Evolutionary conservation across 1,140 invertebrate genomes (phyloP).

Genomic region (Uloborus diversus): DNA sequence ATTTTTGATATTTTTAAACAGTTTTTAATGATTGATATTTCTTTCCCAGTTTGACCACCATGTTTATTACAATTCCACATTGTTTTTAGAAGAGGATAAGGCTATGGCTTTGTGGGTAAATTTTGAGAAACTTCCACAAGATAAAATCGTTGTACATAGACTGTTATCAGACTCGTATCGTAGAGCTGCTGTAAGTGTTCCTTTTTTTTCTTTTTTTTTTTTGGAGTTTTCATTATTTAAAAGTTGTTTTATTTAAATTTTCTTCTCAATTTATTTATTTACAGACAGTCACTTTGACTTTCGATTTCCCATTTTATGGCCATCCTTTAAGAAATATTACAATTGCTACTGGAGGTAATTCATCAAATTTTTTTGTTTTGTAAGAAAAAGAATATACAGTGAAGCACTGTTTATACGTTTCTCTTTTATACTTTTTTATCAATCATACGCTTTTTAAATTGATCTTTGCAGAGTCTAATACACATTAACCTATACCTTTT

Average conservation of each 20-base stretch:
- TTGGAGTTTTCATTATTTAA: background rate
- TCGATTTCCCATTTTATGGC: conserved; percentile 96
- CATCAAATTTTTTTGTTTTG: background rate
- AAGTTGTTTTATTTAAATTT: background rate
- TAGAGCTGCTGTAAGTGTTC: conserved; percentile 79
- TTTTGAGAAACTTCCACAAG: conserved; percentile 69
- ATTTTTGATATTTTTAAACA: too few relatives aligned
- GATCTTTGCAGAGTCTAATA: too few relatives aligned
- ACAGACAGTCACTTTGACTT: conserved; percentile 83
- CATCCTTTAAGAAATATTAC: conserved; percentile 91
- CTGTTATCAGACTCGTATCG: conserved; percentile 85
- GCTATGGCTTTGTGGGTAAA: conserved; percentile 73
- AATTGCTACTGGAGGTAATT: conserved; percentile 89
- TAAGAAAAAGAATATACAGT: too few relatives aligned
- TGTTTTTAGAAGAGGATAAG: conserved; percentile 45
- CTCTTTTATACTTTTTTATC: too few relatives aligned
- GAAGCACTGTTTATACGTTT: too few relatives aligned
- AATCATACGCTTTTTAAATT: too few relatives aligned
- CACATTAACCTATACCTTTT: too few relatives aligned
- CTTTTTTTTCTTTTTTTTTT: conserved; percentile 8
- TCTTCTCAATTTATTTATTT: conserved; percentile 60
- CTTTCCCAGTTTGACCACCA: conserved; percentile 48
- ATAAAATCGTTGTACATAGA: conserved; percentile 72
- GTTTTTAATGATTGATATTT: background rate
- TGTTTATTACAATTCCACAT: conserved; percentile 59